Conservation (phyloP, 64 coral and sea anemone species). For the Porites lutea region DNA sequence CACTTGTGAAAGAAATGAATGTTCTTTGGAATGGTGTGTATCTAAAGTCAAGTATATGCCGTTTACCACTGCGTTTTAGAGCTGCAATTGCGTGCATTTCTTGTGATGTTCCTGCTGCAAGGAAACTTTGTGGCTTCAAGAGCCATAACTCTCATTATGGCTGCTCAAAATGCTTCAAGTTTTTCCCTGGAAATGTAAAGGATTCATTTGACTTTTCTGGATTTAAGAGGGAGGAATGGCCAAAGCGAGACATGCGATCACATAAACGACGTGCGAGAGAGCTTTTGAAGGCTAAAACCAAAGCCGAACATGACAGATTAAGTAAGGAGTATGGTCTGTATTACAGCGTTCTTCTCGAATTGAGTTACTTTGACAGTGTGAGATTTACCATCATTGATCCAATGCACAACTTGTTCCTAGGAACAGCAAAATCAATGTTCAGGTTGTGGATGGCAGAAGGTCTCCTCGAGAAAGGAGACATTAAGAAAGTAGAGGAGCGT, state of each 20-base stretch:
- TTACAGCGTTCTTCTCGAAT: not conserved
- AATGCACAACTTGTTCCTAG: too few relatives aligned
- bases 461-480: not conserved
- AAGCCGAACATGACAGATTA: not conserved
- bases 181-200: not conserved
- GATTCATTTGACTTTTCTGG: constrained; percentile 27
- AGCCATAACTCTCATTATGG: not conserved
- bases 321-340: not conserved
- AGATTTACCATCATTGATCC: not conserved
- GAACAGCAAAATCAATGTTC: too few relatives aligned
- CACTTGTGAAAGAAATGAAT: constrained; percentile 41
- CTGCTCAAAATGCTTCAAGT: constrained; percentile 13
- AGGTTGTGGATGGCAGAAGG: not conserved
- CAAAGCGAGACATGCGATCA: not conserved
- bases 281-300: constrained; percentile 12
- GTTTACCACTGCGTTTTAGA: not conserved
- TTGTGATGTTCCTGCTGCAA: constrained; percentile 48
- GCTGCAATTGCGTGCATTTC: constrained; percentile 11
- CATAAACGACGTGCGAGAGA: constrained; percentile 19
- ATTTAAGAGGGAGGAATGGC: constrained; percentile 32
- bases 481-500: not conserved
- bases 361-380: not conserved
- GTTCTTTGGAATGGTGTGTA: constrained; percentile 33
- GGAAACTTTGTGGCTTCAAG: constrained; percentile 5
- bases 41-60: not conserved